Conservation (phyloP, 2,113 vertebrate genomes). For the Mormyrus lacerda region DNA sequence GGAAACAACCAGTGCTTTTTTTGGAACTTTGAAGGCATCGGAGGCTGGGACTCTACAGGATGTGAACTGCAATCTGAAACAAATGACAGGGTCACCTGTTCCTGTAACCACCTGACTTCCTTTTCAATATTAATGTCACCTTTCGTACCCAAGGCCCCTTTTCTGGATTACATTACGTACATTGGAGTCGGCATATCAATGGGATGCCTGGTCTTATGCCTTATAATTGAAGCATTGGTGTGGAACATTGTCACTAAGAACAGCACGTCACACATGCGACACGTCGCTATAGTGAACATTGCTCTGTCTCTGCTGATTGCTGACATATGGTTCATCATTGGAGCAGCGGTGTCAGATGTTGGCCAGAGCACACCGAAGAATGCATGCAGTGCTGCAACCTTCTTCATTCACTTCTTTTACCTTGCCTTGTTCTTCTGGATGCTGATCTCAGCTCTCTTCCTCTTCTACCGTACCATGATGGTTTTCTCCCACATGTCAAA, state of each 20-base stretch:
- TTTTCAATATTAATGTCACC: background rate
- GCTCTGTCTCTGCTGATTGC: no score
- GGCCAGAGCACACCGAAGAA: background rate
- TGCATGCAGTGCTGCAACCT: slow-evolving; percentile 66
- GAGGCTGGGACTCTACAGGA: no score
- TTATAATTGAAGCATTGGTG: background rate
- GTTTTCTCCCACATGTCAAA: no score
- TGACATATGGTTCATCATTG: no score
- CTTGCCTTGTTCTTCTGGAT: slow-evolving; percentile 88
- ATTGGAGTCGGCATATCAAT: background rate
- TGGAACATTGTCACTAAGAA: no score
- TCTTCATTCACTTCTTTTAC: slow-evolving; percentile 83
- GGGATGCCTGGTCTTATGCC: background rate
- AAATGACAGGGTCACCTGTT: no score
- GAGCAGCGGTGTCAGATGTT: no score
- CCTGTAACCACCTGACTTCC: background rate
- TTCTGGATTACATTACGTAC: background rate
- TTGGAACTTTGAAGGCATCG: background rate
- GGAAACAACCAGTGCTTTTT: background rate
- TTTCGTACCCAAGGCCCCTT: background rate
- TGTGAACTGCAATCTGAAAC: no score
- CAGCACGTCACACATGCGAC: no score
- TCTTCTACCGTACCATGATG: slow-evolving; percentile 66
- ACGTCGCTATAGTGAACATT: no score
- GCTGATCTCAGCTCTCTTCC: slow-evolving; percentile 72